These are phyloP conservation scores for Corythoichthys intestinalis DNA, from an alignment of 2,113 vertebrate species.

Conservation along the genomic window DNA sequence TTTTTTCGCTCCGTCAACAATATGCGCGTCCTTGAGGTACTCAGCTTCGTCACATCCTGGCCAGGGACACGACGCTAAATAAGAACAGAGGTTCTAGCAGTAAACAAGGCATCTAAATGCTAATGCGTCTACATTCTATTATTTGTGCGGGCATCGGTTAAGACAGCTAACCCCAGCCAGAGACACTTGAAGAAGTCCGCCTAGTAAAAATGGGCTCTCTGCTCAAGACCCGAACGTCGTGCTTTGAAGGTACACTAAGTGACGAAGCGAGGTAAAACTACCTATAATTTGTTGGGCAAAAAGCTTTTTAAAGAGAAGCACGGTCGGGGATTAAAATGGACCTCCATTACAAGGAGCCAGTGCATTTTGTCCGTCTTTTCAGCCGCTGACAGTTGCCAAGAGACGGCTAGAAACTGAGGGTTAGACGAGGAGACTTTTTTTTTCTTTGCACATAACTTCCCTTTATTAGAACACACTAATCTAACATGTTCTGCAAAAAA, in stretches of 20 bases:
- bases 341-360: constrained; percentile 55
- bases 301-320: constrained; percentile 64
- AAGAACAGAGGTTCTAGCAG: constrained; percentile 13
- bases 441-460: constrained; percentile 32
- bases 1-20: constrained; percentile 9
- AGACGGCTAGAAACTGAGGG: constrained; percentile 62
- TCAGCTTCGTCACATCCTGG: constrained; percentile 20
- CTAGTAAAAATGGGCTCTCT: neutral
- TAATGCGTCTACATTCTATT: constrained; percentile 42
- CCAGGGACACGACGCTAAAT: constrained; percentile 28
- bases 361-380: constrained; percentile 52
- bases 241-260: constrained; percentile 33
- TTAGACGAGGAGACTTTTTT: constrained; percentile 52
- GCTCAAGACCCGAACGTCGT: constrained; percentile 23
- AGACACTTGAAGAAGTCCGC: neutral
- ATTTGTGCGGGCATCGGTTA: constrained; percentile 30
- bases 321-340: constrained; percentile 24
- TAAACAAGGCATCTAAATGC: constrained; percentile 47
- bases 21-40: constrained; percentile 47
- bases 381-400: constrained; percentile 68
- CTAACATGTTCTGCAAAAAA: constrained; percentile 27
- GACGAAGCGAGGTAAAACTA: constrained; percentile 45
- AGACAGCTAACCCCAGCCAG: constrained; percentile 4
- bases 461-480: constrained; percentile 20
- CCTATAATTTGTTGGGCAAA: constrained; percentile 68